phyloP scores from a whole-genome alignment of 92 coral and sea anemone species.

The Meandrina meandrites region DNA sequence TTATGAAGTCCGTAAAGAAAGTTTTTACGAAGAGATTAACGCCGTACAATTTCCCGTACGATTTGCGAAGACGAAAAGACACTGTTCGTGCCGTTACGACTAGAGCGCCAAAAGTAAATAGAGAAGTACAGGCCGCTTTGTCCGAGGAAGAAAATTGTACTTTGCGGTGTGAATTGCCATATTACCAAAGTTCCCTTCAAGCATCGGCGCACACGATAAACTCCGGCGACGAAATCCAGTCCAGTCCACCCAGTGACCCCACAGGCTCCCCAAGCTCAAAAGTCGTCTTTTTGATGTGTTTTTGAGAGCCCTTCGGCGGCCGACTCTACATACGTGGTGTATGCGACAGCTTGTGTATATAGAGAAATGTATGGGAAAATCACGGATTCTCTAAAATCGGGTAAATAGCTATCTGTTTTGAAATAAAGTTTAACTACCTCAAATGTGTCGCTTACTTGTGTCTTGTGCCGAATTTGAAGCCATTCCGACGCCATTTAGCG shows the following conservation, averaged over 20 bases:
- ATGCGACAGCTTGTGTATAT: no score
- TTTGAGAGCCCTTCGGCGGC: no score
- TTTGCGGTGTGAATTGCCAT: slow-evolving; percentile 22
- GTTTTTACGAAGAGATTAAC: slow-evolving; percentile 1
- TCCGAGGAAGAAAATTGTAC: slow-evolving; percentile 20
- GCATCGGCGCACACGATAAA: slow-evolving; percentile 1
- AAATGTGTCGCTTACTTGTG: no score
- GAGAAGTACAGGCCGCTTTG: slow-evolving; percentile 4
- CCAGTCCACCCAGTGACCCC: neutral
- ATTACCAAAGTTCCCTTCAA: neutral
- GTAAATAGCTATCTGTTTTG: no score
- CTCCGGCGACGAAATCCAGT: neutral
- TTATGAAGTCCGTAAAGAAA: slow-evolving; percentile 24
- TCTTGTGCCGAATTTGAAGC: no score
- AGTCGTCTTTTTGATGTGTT: no score
- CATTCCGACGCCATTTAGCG: no score
- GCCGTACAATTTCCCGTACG: slow-evolving; percentile 2
- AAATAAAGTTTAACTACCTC: no score
- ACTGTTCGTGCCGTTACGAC: neutral
- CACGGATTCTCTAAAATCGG: no score
- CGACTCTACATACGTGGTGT: no score
- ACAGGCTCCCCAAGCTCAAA: no score
- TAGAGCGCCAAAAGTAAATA: slow-evolving; percentile 24
- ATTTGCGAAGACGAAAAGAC: neutral
- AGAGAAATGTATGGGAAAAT: no score